phyloP scores from a whole-genome alignment of 2,888 invertebrate species.

The Sialis fuliginosa region DNA sequence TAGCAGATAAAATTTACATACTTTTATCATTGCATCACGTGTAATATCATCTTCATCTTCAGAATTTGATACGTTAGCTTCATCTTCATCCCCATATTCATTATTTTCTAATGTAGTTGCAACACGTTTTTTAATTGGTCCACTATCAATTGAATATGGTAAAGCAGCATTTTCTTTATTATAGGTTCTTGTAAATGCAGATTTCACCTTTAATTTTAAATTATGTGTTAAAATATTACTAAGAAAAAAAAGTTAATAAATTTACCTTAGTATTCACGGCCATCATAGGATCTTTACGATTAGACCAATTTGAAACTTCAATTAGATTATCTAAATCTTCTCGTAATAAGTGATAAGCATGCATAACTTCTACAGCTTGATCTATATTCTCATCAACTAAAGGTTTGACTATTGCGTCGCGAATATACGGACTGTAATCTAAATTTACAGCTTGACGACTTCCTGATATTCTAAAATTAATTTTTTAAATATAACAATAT shows the following conservation, averaged over 20 bases:
- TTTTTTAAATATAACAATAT: neutral
- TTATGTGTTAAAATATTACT: neutral
- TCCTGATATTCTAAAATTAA: constrained; percentile 46
- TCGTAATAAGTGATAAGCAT: constrained; percentile 67
- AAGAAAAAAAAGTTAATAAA: neutral
- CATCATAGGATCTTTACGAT: constrained; percentile 55
- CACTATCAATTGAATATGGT: constrained; percentile 53
- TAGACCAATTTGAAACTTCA: constrained; percentile 76
- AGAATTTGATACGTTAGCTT: constrained; percentile 23
- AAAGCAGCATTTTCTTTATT: constrained; percentile 68
- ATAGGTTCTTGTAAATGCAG: constrained; percentile 81
- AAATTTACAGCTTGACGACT: constrained; percentile 67
- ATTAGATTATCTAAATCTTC: constrained; percentile 84
- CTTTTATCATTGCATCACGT: constrained; percentile 66
- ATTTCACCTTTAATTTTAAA: constrained; percentile 51
- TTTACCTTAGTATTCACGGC: constrained; percentile 53
- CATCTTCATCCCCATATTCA: constrained; percentile 22
- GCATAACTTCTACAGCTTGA: constrained; percentile 52
- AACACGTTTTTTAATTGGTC: constrained; percentile 40
- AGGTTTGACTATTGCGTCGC: constrained; percentile 59
- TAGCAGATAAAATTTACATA: constrained; percentile 16
- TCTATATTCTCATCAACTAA: constrained; percentile 50
- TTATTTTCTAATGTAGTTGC: constrained; percentile 20
- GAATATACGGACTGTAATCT: constrained; percentile 72
- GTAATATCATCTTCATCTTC: constrained; percentile 40